Base-by-base conservation (phyloP, 2,888 invertebrate genomes). In the Schizotus pectinicornis region DNA sequence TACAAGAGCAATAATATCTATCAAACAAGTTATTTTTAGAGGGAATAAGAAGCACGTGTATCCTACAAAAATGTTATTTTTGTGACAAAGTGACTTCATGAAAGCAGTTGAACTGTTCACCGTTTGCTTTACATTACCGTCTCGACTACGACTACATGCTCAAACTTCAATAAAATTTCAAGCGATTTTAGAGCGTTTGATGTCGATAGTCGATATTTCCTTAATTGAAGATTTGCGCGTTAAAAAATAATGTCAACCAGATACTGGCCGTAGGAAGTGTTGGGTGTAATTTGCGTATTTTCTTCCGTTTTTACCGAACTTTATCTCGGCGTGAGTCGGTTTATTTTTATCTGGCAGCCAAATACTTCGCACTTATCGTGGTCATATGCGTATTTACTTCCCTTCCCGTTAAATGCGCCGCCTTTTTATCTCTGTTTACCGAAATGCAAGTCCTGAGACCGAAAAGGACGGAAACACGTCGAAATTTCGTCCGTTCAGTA, bases 401-500 rank as follows among this genome's bases (percentile, higher is more conserved):
- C 30, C 30, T 42, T 42, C 12, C 43, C n/a, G 33, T 43, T 43
- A 31, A 32, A 31, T 14, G 31, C 43, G 43, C 43, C 9, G 12
- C 31, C 43, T n/a, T 22, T 31, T 11, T 30, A 31, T 42, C 42
- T 42, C 32, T 42, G 7, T 42, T 6, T 42, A 42, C n/a, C 9
- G 11, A 6, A 22, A 3, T 6, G 22, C 7, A 42, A 13, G 30
- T 42, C 12, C 11, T 9, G 11, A 35, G 11, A 35, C 9, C 2
- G 50, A 49, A 22, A 48, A 53, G 54, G 54, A 59, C 33, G 42
- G 39, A 14, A n/a, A 38, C 49, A 54, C 54, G 48, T 49, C 22
- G 22, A 36, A 59, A 55, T 59, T 55, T 50, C 59, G 42, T 54
- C 62, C 61, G 55, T 62, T 63, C 33, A 22, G 22, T 64, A 47